Evolutionary conservation across 2,888 invertebrate species (phyloP), one percentile per base, ranked within the genome.

Genomic region (Agrotis segetum): DNA sequence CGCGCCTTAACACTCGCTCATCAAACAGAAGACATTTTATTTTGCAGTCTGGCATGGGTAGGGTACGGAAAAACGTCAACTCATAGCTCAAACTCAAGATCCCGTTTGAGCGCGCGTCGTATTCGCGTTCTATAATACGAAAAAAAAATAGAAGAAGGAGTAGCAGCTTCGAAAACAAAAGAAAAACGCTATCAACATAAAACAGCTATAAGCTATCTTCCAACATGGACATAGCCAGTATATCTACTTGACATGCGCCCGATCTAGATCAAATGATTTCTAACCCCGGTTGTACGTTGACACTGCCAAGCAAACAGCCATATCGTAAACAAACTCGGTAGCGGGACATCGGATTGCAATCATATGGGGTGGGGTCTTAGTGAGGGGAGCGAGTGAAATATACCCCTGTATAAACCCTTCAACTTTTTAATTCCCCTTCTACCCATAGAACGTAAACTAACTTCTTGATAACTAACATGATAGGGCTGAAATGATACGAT

Each of bases 281-380:
- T 82, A 77, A 84, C 80, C 80, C 74, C 71, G 47, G 71, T 74
- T 78, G 68, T 71, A 81, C 69, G 76, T 82, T 84, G 86, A 83
- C 87, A 81, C 60, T 77, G 77, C 53, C 77, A 79, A 83, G 84
- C 77, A 90, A 84, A 89, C 89, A 89, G 75, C 71, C 76, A 85
- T 87, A 86, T 86, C 85, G 88, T 88, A 88, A 89, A 88, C 90
- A 90, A 88, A 90, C 88, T 87, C 79, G 79, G 81, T 81, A 82
- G 74, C 79, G 71, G 81, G 85, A 88, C 88, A 88, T 84, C 81
- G 84, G 77, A 87, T 85, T 88, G 88, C 88, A 88, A 88, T 89
- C 86, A 84, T 65, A 67, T 60, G n/a, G 71, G 59, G 64, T 67
- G 61, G 44, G 85, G 85, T 66, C 73, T 71, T 4, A 63, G 55